Percentiles rank a stretch among this genome's conserved stretches.
These are phyloP conservation scores for Sisyra nigra DNA, from an alignment of 2,888 invertebrate species.

Conservation along the genomic window DNA sequence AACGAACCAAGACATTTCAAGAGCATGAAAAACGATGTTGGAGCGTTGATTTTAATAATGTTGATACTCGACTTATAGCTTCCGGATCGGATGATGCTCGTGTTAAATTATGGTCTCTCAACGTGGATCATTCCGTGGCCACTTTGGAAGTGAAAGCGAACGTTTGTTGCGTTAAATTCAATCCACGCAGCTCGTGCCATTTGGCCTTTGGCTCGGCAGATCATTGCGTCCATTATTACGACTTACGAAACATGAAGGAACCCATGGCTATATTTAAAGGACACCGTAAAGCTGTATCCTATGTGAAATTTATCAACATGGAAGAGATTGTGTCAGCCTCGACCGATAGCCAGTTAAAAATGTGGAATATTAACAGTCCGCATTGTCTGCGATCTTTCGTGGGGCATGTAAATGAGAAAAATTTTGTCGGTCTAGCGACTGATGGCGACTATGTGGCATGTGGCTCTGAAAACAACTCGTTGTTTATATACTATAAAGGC, in stretches of 20 bases:
- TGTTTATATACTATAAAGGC: slow-evolving; percentile 84
- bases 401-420: slow-evolving; percentile 89
- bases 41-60: slow-evolving; percentile 89
- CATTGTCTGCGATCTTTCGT: slow-evolving; percentile 72
- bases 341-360: slow-evolving; percentile 77
- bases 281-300: slow-evolving; percentile 86
- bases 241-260: slow-evolving; percentile 67
- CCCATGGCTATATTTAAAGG: slow-evolving; percentile 73
- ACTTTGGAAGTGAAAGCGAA: slow-evolving; percentile 87
- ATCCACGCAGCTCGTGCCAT: slow-evolving; percentile 69
- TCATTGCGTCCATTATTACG: slow-evolving; percentile 93
- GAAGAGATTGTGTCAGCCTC: slow-evolving; percentile 82
- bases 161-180: slow-evolving; percentile 89
- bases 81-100: slow-evolving; percentile 86
- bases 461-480: slow-evolving; percentile 87
- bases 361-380: slow-evolving; percentile 72
- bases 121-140: slow-evolving; percentile 70
- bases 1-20: slow-evolving; percentile 56
- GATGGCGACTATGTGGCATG: slow-evolving; percentile 87
- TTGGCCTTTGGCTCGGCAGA: slow-evolving; percentile 93
- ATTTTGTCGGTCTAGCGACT: slow-evolving; percentile 86
- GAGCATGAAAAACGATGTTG: slow-evolving; percentile 93
- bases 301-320: slow-evolving; percentile 77
- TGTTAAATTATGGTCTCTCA: slow-evolving; percentile 86
- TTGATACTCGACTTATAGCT: slow-evolving; percentile 77